A percentile compares a stretch with the other conserved stretches of the same genome.
Evolutionary conservation across 2,888 invertebrate species (phyloP).

Genomic region (Stenolophus ochropezus): DNA sequence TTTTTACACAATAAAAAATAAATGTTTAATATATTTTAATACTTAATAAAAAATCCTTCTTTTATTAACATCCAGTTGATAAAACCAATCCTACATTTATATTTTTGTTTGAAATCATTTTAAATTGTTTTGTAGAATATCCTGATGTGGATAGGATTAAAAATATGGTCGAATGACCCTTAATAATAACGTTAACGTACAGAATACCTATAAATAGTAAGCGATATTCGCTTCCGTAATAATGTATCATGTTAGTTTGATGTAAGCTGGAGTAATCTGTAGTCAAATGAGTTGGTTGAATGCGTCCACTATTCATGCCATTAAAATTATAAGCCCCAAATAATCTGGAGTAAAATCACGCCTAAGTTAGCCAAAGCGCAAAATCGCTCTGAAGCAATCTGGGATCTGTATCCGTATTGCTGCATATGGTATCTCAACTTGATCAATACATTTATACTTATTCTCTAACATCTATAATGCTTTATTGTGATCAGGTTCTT

Average conservation of each 20-base stretch:
- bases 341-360: slow-evolving; percentile 32
- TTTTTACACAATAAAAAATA: too few relatives aligned
- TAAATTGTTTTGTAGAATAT: too few relatives aligned
- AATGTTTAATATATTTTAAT: too few relatives aligned
- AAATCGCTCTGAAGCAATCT: slow-evolving; percentile 11
- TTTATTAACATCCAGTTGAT: too few relatives aligned
- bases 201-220: background rate
- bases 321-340: slow-evolving; percentile 42
- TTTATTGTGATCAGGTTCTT: too few relatives aligned
- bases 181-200: background rate
- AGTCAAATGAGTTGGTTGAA: slow-evolving; percentile 24
- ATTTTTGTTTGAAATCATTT: too few relatives aligned
- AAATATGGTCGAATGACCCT: background rate
- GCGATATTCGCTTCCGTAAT: background rate
- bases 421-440: too few relatives aligned
- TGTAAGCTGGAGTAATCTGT: slow-evolving; percentile 18
- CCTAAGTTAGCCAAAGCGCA: slow-evolving; percentile 8
- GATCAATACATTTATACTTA: too few relatives aligned
- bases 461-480: too few relatives aligned
- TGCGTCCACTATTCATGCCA: slow-evolving; percentile 18
- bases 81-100: too few relatives aligned
- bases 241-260: background rate
- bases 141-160: background rate
- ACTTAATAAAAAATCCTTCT: too few relatives aligned
- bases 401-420: slow-evolving; percentile 17